Percentiles rank a stretch among this genome's conserved stretches.
These are phyloP conservation scores for Lichenostomus cassidix DNA, from an alignment of 2,113 vertebrate species.

Conservation along the genomic window DNA sequence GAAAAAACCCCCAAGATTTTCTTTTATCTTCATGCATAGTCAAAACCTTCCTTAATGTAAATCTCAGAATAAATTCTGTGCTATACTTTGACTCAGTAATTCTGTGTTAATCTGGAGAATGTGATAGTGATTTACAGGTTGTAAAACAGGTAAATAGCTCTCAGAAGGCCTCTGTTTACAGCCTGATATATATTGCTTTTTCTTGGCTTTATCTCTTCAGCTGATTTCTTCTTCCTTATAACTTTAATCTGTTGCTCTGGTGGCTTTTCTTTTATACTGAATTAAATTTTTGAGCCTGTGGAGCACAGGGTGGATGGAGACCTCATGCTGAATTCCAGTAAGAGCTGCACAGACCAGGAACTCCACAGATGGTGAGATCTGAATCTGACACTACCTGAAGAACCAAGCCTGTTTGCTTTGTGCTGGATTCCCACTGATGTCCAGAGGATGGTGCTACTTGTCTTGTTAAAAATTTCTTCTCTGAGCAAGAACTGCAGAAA, in stretches of 20 bases:
- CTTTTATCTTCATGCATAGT: background rate
- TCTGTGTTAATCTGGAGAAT: background rate
- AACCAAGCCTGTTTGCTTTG: background rate
- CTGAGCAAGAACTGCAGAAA: background rate
- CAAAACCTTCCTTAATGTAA: background rate
- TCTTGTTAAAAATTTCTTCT: slow-evolving; percentile 29
- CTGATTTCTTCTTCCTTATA: background rate
- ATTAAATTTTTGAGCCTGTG: background rate
- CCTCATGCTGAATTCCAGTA: background rate
- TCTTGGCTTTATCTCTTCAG: background rate
- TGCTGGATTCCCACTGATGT: slow-evolving; percentile 11
- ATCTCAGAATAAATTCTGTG: background rate
- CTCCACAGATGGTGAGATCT: background rate
- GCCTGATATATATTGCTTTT: background rate
- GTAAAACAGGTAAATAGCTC: background rate
- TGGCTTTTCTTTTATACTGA: background rate
- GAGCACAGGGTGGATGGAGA: background rate
- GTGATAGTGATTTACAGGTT: background rate
- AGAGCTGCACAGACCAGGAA: background rate
- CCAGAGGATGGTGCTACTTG: slow-evolving; percentile 65
- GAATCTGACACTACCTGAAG: background rate
- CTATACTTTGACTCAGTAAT: background rate
- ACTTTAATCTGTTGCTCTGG: background rate
- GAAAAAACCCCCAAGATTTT: background rate
- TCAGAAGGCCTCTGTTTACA: background rate